Base-by-base conservation (phyloP, 2,888 invertebrate genomes). In the Archips crataeganus region DNA sequence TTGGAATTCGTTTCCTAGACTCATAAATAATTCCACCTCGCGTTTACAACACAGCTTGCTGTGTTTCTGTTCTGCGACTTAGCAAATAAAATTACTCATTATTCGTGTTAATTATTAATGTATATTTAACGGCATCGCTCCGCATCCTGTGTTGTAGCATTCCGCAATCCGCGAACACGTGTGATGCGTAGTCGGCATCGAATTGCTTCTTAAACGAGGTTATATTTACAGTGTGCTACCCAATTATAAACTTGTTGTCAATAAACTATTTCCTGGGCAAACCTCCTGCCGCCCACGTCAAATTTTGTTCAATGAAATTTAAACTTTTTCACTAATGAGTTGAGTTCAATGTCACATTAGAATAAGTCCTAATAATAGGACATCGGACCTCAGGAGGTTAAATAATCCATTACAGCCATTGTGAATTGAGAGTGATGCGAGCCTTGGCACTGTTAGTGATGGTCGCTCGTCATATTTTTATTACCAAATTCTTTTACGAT, bases 361-460 rank as follows among this genome's bases (percentile, higher is more conserved):
- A n/a, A n/a, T n/a, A n/a, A n/a, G n/a, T n/a, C n/a, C n/a, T n/a
- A n/a, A n/a, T n/a, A n/a, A n/a, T n/a, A n/a, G n/a, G n/a, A n/a
- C n/a, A n/a, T n/a, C n/a, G n/a, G n/a, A n/a, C n/a, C n/a, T n/a
- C n/a, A n/a, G n/a, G n/a, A n/a, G n/a, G n/a, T 32, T n/a, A 63
- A 34, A 13, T 47, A 13, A 34, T 32, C 13, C 13, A 63, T 39
- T 62, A 62, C 11, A 32, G 63, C 47, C n/a, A 34, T 34, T 49
- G 63, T 47, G 32, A 39, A 57, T 11, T 2, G 3, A 2, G 60
- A 32, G 34, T 57, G 32, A 10, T 23, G 13, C 39, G 39, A 23
- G 36, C 66, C 66, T 66, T 66, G 66, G 57, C 57, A 42, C 42
- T 42, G 57, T 42, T 54, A 15, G 15, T 39, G 62, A 39, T 8